Evolutionary conservation across 37 sponge, comb jelly and placozoan species (phyloP).

Genomic region (Aplysina aerophoba): DNA sequence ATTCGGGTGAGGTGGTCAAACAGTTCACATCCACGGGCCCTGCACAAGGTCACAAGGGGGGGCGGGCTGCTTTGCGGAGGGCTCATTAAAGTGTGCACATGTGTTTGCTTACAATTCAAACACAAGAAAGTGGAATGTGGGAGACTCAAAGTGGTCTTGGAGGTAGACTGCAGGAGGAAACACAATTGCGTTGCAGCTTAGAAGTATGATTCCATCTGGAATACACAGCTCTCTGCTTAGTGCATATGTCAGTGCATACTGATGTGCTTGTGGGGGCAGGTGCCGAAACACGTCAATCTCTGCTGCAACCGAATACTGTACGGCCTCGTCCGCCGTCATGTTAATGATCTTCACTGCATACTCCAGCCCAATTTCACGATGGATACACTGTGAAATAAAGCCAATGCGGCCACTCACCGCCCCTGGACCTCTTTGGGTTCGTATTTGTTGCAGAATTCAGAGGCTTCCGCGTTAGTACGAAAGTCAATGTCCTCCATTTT

Average conservation of each 20-base stretch:
- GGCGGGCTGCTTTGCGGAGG: no score
- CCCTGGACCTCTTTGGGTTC: slow-evolving; percentile 85
- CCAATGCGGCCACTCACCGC: slow-evolving; percentile 60
- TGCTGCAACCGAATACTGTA: slow-evolving; percentile 68
- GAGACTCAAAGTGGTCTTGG: slow-evolving; percentile 77
- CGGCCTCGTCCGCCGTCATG: slow-evolving; percentile 66
- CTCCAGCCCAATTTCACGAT: slow-evolving; percentile 66
- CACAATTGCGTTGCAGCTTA: neutral
- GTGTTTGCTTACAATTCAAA: slow-evolving; percentile 84
- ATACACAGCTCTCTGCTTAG: neutral
- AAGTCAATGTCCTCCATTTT: slow-evolving; percentile 14
- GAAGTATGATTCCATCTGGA: neutral
- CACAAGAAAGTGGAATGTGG: slow-evolving; percentile 82
- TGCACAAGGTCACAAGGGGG: neutral
- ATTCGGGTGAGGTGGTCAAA: slow-evolving; percentile 85
- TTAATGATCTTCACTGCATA: slow-evolving; percentile 93
- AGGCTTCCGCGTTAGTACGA: slow-evolving; percentile 32
- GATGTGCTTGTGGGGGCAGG: slow-evolving; percentile 77
- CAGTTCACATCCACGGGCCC: slow-evolving; percentile 80
- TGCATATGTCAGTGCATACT: slow-evolving; percentile 56
- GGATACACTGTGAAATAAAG: slow-evolving; percentile 69
- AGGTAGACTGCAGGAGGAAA: slow-evolving; percentile 61
- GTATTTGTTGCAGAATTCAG: slow-evolving; percentile 77
- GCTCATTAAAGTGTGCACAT: neutral
- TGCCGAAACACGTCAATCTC: slow-evolving; percentile 55